These are phyloP conservation scores for Pluvialis apricaria DNA, from an alignment of 2,113 vertebrate genomes.

Conservation along the genomic window DNA sequence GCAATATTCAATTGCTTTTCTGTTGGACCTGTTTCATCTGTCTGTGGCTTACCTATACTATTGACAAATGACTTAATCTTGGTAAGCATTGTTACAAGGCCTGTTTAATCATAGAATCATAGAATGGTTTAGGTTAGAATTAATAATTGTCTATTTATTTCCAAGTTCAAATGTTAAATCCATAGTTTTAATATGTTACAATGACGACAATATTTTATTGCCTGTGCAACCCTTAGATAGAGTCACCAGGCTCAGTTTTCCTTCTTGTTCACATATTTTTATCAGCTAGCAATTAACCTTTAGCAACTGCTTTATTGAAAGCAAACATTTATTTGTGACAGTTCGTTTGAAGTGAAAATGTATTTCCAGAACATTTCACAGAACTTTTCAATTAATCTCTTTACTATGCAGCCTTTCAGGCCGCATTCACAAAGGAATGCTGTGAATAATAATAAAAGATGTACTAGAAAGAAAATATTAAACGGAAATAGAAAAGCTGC, in stretches of 20 bases:
- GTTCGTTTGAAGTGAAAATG: conserved; percentile 42
- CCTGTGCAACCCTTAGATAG: conserved; percentile 24
- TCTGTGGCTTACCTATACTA: background rate
- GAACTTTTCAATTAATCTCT: conserved; percentile 27
- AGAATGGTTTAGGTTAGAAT: too few species aligned
- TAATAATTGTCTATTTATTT: conserved; percentile 40
- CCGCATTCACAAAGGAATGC: background rate
- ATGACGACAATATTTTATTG: conserved; percentile 43
- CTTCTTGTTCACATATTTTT: conserved; percentile 51
- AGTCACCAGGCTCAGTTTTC: conserved; percentile 15
- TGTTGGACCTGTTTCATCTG: background rate
- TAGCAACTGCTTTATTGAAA: conserved; percentile 62
- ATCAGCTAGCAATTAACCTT: conserved; percentile 63
- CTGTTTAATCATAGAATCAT: too few species aligned
- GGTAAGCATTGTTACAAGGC: background rate
- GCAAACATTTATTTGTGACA: conserved; percentile 47
- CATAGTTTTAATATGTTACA: conserved; percentile 40
- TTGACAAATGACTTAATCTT: conserved; percentile 35
- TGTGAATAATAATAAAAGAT: background rate
- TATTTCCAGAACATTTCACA: background rate
- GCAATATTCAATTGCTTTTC: background rate
- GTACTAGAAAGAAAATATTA: background rate
- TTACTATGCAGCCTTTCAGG: background rate
- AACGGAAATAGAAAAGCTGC: background rate
- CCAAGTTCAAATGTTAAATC: conserved; percentile 19